Evolutionary conservation across 2,113 vertebrate species (phyloP), one percentile per base, ranked within the genome.

Genomic region (Nycticebus coucang): DNA sequence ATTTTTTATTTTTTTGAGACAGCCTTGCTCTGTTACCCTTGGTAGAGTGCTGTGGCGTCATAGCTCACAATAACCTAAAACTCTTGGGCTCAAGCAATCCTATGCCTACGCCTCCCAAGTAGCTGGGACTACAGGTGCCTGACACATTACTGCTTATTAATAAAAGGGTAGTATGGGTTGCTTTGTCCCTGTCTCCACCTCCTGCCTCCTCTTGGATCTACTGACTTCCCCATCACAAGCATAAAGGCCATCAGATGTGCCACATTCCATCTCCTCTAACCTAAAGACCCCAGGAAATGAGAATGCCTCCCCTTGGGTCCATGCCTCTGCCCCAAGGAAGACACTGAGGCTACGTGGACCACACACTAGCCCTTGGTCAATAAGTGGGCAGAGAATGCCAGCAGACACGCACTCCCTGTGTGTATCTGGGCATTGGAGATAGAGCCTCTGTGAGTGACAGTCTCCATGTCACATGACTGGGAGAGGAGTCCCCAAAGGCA

Each of bases 341-440:
- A 18, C 30, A 81, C 55, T 60, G 66, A 6, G 1, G 0, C 28
- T 72, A 35, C 26, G 30, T 75, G 55, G 68, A 82, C 24, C 15
- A 41, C 24, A 35, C 57, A 26, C 68, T 15, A n/a, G 24, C 30
- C 53, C 28, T 60, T 68, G 71, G 66, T 8, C 18, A 80, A 68
- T 1, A 68, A 13, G 4, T 41, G 37, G 33, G 7, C 85, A 26
- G 28, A 50, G 15, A 57, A 93, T 26, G 33, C 74, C 9, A 12
- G 69, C 5, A 22, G 69, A 24, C 21, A 30, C 0, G 0, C 28
- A 22, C 17, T 30, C 28, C 45, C 53, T 59, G 6, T 1, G 1
- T 45, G 45, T 3, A 28, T 60, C 71, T 62, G 30, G 45, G 17
- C 22, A 0, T 7, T 0, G 13, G 9, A 21, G 35, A 18, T 2